Base-by-base conservation (phyloP, 1,140 invertebrate species). In the Leucophenga varia region DNA sequence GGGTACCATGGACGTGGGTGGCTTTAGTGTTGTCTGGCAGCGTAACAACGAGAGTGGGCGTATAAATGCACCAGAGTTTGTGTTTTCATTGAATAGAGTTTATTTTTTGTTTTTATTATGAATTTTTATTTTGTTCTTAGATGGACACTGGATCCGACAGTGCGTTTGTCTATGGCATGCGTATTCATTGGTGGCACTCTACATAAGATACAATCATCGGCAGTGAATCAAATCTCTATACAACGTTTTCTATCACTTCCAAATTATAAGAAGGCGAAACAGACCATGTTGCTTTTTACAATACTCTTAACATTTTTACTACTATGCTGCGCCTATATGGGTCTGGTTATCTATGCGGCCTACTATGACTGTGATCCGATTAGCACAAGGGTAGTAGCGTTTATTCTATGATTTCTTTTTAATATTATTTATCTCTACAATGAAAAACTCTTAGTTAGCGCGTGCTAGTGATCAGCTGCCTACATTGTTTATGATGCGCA, bases 151-250 rank as follows among this genome's bases (percentile, higher is more conserved):
- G 82, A 82, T 64, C 87, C 86, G 1, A 83, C 83, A 0, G 80
- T 85, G 0, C 79, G 89, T n/a, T 85, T 92, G 54, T 88, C 85
- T 22, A 85, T 91, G 52, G 88, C 89, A 78, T 83, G 86, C 10
- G 82, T 92, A 3, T 78, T 86, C 6, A 73, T 93, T 46, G 91
- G 90, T 7, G 89, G 88, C 1, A 87, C 86, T n/a, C 86, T 93
- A 60, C 91, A 90, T 37, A 93, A 90, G 87, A 79, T 89, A 12
- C 84, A 88, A 16, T 88, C 91, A 69, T 91, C 88, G 61, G 89
- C 87, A 51, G 84, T 87, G 19, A 93, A 92, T 74, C 91, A 93
- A 67, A 84, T 90, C 1, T 89, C 89, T 43, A 85, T 93, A 12
- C 91, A 93, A 74, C 83, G 91, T 50, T 91, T 89, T 52, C 79